Base-by-base conservation (phyloP, 2,888 invertebrate genomes). In the Gibbula magus region DNA sequence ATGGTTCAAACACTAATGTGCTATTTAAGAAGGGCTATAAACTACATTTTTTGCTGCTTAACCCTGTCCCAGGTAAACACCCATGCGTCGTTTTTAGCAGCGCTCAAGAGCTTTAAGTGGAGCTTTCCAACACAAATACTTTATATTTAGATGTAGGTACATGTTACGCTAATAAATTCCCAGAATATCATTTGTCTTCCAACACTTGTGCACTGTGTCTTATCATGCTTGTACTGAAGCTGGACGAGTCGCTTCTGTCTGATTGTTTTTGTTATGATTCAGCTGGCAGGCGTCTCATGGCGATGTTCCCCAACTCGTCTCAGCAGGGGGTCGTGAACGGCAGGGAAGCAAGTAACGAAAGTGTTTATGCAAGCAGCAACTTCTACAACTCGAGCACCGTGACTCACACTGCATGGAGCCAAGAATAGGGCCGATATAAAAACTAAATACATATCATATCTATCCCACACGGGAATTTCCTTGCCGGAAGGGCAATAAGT, bases 301-400 rank as follows among this genome's bases (percentile, higher is more conserved):
- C 29, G 61, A 29, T 61, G 61, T 29, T 61, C 29, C 61, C 16
- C 29, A 61, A 29, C 25, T 25, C 61, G n/a, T 16, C 61, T 61
- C 61, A 13, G 61, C 61, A 61, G 61, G 61, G 61, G 61, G 61
- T 61, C 25, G 61, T 13, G 16, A 61, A 29, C 29, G 61, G 61
- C 29, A 61, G 61, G 61, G 29, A 29, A 20, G 61, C 61, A 29
- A 4, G 45, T 45, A 10, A 45, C 45, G 45, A 18, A 13, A 22
- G 29, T 61, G 61, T 61, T 61, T 61, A 61, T 29, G 61, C 61
- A 61, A 61, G 25, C 61, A 16, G 61, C 61, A 61, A 61, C 61
- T 25, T 29, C 61, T 61, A 61, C 25, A 29, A 61, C 61, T 13
- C 61, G 29, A 61, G 29, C n/a, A 25, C 7, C 25, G 45, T 61